Evolutionary conservation across 2,113 vertebrate genomes (phyloP).

Genomic region (Limnothrissa miodon): DNA sequence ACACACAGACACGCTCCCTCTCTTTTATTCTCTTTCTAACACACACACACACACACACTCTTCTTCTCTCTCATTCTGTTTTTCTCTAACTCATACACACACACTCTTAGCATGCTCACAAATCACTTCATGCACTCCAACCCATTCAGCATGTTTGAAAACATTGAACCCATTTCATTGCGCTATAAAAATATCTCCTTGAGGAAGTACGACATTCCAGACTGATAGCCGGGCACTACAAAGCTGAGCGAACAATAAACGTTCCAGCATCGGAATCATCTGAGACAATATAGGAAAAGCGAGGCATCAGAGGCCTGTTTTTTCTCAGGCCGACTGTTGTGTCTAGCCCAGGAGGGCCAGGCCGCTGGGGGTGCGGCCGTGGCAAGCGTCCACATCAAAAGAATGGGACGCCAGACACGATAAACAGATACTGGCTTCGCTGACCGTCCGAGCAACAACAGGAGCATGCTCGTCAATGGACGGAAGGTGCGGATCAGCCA

Average conservation of each 20-base stretch:
- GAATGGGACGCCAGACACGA: slow-evolving; percentile 53
- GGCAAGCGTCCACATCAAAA: slow-evolving; percentile 63
- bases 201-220: slow-evolving; percentile 70
- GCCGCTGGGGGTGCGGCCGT: slow-evolving; percentile 56
- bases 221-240: slow-evolving; percentile 66
- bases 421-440: slow-evolving; percentile 51
- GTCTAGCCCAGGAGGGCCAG: slow-evolving; percentile 71
- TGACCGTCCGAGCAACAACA: slow-evolving; percentile 24
- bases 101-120: too few species aligned
- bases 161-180: slow-evolving; percentile 37
- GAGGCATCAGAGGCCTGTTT: slow-evolving; percentile 66
- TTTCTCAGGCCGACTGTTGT: slow-evolving; percentile 69
- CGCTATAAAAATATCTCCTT: slow-evolving; percentile 69
- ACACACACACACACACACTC: slow-evolving; percentile 24
- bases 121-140: slow-evolving; percentile 33
- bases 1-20: neutral
- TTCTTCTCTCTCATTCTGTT: slow-evolving; percentile 34
- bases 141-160: slow-evolving; percentile 25
- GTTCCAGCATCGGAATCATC: slow-evolving; percentile 68
- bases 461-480: slow-evolving; percentile 41
- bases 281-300: slow-evolving; percentile 73
- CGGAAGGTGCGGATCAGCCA: slow-evolving; percentile 47
- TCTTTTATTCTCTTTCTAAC: neutral
- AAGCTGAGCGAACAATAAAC: slow-evolving; percentile 70
- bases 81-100: slow-evolving; percentile 49